Percentiles rank a stretch among this genome's conserved stretches.
phyloP scores from a whole-genome alignment of 2,888 invertebrate genomes.

The Sericinus montela region DNA sequence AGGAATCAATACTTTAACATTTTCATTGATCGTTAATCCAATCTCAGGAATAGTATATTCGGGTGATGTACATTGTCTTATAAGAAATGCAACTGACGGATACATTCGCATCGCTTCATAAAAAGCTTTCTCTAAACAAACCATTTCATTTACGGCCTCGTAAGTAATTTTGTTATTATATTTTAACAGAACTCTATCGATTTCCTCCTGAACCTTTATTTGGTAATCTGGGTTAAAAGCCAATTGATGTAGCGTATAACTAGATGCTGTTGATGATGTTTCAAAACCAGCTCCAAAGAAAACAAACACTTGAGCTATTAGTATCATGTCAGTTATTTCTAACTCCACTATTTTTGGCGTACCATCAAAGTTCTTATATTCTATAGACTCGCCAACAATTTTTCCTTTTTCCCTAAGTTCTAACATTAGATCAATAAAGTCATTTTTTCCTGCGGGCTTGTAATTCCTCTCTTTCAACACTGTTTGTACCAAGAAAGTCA shows the following conservation, averaged over 20 bases:
- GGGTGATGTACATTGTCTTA: slow-evolving; percentile 53
- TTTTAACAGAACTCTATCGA: slow-evolving; percentile 54
- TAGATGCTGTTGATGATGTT: slow-evolving; percentile 71
- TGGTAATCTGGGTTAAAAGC: slow-evolving; percentile 68
- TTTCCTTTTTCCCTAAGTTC: slow-evolving; percentile 57
- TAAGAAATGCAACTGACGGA: slow-evolving; percentile 58
- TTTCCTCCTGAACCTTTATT: slow-evolving; percentile 58
- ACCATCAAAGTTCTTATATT: slow-evolving; percentile 48
- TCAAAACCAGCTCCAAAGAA: slow-evolving; percentile 76
- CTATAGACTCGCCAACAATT: slow-evolving; percentile 57
- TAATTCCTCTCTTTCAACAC: slow-evolving; percentile 52
- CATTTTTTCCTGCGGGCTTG: slow-evolving; percentile 55
- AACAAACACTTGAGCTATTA: slow-evolving; percentile 65
- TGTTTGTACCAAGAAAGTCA: slow-evolving; percentile 44
- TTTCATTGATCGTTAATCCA: slow-evolving; percentile 51
- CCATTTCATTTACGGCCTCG: slow-evolving; percentile 64
- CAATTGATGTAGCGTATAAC: slow-evolving; percentile 67
- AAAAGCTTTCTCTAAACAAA: slow-evolving; percentile 59
- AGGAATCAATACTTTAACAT: slow-evolving; percentile 53
- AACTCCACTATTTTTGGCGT: slow-evolving; percentile 45
- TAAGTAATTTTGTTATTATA: slow-evolving; percentile 17
- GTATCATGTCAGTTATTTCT: slow-evolving; percentile 51
- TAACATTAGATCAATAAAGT: slow-evolving; percentile 63
- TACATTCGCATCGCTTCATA: slow-evolving; percentile 64
- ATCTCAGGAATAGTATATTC: slow-evolving; percentile 62